Conservation (phyloP, 2,888 invertebrate genomes). For the Oxystoma pomonae region DNA sequence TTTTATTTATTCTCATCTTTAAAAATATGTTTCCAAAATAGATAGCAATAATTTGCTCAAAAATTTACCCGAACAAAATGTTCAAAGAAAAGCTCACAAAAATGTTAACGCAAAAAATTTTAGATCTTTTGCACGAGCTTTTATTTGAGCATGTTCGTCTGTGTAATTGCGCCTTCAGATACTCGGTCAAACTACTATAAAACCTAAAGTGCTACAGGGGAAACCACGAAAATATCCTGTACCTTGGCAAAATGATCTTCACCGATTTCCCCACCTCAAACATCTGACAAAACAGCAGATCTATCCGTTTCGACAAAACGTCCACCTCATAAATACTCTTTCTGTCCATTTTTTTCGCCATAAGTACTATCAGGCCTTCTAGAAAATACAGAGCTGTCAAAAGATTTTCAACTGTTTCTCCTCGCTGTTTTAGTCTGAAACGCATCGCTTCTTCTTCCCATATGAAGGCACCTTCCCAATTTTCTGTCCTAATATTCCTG, state of each 20-base stretch:
- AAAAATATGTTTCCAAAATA: too few species aligned
- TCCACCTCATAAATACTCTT: slow-evolving; percentile 34
- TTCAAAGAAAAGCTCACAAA: too few species aligned
- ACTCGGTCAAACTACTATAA: too few species aligned
- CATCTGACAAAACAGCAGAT: slow-evolving; percentile 35
- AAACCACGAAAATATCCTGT: too few species aligned
- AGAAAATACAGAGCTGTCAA: slow-evolving; percentile 52
- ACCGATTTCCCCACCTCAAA: slow-evolving; percentile 34
- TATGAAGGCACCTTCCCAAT: slow-evolving; percentile 55
- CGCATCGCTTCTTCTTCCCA: slow-evolving; percentile 53
- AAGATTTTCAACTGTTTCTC: slow-evolving; percentile 29
- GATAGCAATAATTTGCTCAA: too few species aligned
- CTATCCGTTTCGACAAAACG: slow-evolving; percentile 36
- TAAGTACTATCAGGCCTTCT: slow-evolving; percentile 54
- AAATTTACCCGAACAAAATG: too few species aligned
- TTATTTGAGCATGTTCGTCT: too few species aligned
- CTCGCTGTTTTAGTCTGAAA: slow-evolving; percentile 24
- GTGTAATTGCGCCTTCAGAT: too few species aligned
- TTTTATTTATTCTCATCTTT: too few species aligned
- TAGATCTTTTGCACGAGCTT: too few species aligned
- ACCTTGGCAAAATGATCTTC: slow-evolving; percentile 46
- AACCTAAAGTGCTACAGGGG: too few species aligned
- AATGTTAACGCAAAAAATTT: too few species aligned
- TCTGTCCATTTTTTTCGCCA: slow-evolving; percentile 46
- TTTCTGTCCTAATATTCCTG: slow-evolving; percentile 55